Evolutionary conservation across 2,797 vertebrate species (phyloP).

Genomic region (Manis javanica): DNA sequence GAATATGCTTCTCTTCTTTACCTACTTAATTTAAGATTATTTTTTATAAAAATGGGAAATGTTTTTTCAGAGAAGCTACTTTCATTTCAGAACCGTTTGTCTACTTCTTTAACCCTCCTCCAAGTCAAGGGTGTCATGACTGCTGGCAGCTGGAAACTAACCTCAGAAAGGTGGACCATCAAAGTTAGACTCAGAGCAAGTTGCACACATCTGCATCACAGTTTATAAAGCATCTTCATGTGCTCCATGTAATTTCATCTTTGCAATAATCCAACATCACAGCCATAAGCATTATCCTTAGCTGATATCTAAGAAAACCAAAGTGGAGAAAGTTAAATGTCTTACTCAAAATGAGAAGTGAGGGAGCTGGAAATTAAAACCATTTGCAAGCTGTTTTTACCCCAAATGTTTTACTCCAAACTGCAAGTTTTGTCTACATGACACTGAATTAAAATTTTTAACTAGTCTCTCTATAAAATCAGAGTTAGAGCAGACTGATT

Average conservation of each 20-base stretch:
- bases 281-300: neutral
- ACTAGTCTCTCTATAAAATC: neutral
- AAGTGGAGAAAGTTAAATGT: neutral
- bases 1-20: constrained; percentile 16
- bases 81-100: constrained; percentile 64
- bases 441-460: constrained; percentile 16
- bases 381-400: neutral
- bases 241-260: neutral
- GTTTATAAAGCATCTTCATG: neutral
- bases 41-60: constrained; percentile 63
- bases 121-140: neutral
- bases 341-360: neutral
- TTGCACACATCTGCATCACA: neutral
- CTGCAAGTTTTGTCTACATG: neutral
- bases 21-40: constrained; percentile 38
- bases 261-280: neutral
- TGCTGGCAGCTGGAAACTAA: neutral
- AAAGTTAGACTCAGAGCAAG: neutral
- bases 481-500: neutral
- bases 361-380: constrained; percentile 38
- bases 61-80: constrained; percentile 35
- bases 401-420: neutral
- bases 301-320: neutral
- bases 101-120: constrained; percentile 31
- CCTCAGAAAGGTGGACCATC: neutral